These are phyloP conservation scores for Lamellibrachia satsuma DNA, from an alignment of 2,888 invertebrate species.

Conservation along the genomic window DNA sequence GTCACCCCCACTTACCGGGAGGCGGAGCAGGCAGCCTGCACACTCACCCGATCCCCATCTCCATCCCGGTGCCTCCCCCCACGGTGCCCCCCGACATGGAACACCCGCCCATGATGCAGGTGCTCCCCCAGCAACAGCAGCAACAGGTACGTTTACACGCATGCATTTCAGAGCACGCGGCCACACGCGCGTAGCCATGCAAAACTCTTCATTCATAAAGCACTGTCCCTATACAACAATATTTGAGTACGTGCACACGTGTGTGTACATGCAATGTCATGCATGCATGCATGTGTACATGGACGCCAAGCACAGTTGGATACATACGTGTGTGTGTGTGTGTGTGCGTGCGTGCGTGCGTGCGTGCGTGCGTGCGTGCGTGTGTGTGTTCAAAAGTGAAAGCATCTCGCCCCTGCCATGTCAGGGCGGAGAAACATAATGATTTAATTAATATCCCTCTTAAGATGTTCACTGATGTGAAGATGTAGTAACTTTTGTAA, in stretches of 20 bases:
- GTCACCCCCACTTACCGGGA: neutral
- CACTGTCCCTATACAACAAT: neutral
- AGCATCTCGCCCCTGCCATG: neutral
- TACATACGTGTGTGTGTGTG: neutral
- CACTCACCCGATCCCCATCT: neutral
- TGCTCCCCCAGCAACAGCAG: slow-evolving; percentile 23
- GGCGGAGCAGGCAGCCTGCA: neutral
- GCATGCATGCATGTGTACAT: neutral
- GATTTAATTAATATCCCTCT: neutral
- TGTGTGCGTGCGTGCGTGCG: neutral
- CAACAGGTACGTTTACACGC: slow-evolving; percentile 22
- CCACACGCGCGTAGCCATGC: neutral
- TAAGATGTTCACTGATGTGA: neutral
- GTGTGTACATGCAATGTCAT: too few species aligned
- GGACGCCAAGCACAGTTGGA: neutral
- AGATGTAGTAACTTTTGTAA: too few species aligned
- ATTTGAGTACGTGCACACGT: neutral
- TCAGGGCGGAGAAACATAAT: neutral
- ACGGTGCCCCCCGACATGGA: slow-evolving; percentile 25
- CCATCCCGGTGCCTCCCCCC: slow-evolving; percentile 29
- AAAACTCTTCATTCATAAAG: neutral
- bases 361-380: neutral
- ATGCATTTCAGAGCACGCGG: neutral
- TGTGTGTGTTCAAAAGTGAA: neutral
- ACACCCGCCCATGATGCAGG: slow-evolving; percentile 21